These are phyloP conservation scores for Lithophane semibrunnea DNA, from an alignment of 2,888 invertebrate genomes.

Conservation along the genomic window DNA sequence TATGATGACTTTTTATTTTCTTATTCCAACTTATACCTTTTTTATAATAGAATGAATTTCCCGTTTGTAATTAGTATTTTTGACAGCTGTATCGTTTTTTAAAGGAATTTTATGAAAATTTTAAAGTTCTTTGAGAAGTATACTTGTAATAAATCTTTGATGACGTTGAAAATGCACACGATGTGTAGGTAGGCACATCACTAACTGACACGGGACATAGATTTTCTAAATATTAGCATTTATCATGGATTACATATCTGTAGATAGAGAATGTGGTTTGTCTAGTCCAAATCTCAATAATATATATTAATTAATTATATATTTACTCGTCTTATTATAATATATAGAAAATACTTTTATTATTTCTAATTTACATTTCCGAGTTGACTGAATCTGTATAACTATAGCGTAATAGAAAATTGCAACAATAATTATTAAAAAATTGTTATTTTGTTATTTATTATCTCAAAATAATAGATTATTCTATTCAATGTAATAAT, in stretches of 20 bases:
- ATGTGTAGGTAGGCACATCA: conserved; percentile 84
- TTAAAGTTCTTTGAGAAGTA: conserved; percentile 15
- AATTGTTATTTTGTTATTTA: conserved; percentile 61
- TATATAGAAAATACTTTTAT: conserved; percentile 74
- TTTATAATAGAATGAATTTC: conserved; percentile 26
- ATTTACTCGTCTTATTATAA: conserved; percentile 86
- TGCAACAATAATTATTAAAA: conserved; percentile 65
- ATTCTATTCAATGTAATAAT: conserved; percentile 80
- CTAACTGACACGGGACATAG: conserved; percentile 85
- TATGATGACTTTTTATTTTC: conserved; percentile 40
- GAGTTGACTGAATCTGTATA: conserved; percentile 87
- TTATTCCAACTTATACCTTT: conserved; percentile 20
- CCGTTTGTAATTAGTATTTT: conserved; percentile 39
- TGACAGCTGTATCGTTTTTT: conserved; percentile 27
- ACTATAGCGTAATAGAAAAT: conserved; percentile 80
- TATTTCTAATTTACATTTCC: conserved; percentile 82
- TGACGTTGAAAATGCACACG: conserved; percentile 84
- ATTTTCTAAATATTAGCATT: conserved; percentile 88
- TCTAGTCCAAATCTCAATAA: conserved; percentile 90
- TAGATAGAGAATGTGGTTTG: conserved; percentile 90
- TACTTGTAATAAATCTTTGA: conserved; percentile 53
- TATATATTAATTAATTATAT: conserved; percentile 81
- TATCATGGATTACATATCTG: conserved; percentile 91
- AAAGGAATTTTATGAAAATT: conserved; percentile 27
- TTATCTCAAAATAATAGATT: conserved; percentile 52